Evolutionary conservation across 2,888 invertebrate genomes (phyloP), one percentile per base, ranked within the genome.

Genomic region (Cosmia trapezina): DNA sequence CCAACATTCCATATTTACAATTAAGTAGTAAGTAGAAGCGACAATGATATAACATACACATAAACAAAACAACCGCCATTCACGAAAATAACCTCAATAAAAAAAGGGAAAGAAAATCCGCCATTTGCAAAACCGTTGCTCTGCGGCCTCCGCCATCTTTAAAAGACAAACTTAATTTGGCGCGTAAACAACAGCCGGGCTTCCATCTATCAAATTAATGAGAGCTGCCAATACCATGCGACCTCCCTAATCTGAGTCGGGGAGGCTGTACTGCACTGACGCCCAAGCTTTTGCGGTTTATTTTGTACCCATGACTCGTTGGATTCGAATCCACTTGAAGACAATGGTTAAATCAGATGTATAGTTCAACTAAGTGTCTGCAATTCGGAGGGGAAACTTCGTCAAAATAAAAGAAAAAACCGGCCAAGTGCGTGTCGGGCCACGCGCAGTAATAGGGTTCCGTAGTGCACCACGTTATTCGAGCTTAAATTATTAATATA

Each of bases 181-280:
- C 75, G 83, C 70, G 76, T 78, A 86, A 85, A 84, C 85, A 86
- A 84, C 76, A 72, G 70, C 59, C 65, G 53, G 45, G 69, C 54
- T 83, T 80, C 80, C 87, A 90, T 90, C 89, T 86, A 89, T 90
- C 90, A 90, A 89, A 87, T 87, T 88, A 90, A 90, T 89, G 89
- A 89, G 83, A 70, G 68, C 72, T 88, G 90, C 82, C 89, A 88
- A 89, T 90, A 85, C 57, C 90, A 90, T 76, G 75, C 83, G 80
- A 78, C 81, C 74, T 63, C 82, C 79, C 76, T 84, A 78, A 87
- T 81, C 80, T 74, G 62, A 54, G 73, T 62, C 33, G 54, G 53
- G 57, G 51, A 49, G 51, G 62, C 61, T 51, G 53, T 47, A 53
- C 68, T 78, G 68, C 71, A 75, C 59, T 59, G 51, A 75, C 61